These are phyloP conservation scores for Lasius fuliginosus DNA, from an alignment of 2,888 invertebrate species.

Conservation along the genomic window DNA sequence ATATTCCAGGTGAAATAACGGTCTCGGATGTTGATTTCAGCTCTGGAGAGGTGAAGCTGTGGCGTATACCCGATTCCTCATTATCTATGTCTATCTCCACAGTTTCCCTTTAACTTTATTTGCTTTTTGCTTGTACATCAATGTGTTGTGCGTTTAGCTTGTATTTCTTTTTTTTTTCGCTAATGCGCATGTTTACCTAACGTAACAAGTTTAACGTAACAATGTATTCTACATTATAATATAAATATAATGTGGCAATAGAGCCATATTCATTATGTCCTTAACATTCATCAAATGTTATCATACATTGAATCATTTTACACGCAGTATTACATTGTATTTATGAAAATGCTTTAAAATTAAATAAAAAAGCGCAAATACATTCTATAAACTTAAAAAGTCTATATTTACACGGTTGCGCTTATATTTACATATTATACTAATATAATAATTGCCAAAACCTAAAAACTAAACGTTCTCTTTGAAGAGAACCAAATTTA, in stretches of 20 bases:
- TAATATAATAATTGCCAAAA: neutral
- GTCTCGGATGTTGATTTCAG: conserved; percentile 88
- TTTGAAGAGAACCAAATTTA: neutral
- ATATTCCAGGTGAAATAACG: conserved; percentile 75
- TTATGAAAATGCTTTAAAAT: neutral
- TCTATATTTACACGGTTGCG: neutral
- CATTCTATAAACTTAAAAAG: neutral
- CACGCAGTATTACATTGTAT: neutral
- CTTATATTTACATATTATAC: neutral
- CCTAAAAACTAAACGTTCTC: neutral
- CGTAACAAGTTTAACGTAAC: conserved; percentile 12
- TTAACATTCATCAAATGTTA: conserved; percentile 11
- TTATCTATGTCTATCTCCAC: conserved; percentile 87
- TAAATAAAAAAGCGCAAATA: neutral
- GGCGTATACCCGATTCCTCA: conserved; percentile 87
- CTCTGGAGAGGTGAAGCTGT: conserved; percentile 91
- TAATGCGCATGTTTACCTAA: conserved; percentile 65
- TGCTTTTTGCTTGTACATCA: conserved; percentile 70
- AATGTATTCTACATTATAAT: conserved; percentile 11
- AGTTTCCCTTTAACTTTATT: conserved; percentile 85
- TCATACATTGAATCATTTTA: neutral
- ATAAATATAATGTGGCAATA: neutral
- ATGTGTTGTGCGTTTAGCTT: conserved; percentile 67
- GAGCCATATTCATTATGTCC: neutral
- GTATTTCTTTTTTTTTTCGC: conserved; percentile 58